Base-by-base conservation (phyloP, 2,113 vertebrate species). In the Parus major region DNA sequence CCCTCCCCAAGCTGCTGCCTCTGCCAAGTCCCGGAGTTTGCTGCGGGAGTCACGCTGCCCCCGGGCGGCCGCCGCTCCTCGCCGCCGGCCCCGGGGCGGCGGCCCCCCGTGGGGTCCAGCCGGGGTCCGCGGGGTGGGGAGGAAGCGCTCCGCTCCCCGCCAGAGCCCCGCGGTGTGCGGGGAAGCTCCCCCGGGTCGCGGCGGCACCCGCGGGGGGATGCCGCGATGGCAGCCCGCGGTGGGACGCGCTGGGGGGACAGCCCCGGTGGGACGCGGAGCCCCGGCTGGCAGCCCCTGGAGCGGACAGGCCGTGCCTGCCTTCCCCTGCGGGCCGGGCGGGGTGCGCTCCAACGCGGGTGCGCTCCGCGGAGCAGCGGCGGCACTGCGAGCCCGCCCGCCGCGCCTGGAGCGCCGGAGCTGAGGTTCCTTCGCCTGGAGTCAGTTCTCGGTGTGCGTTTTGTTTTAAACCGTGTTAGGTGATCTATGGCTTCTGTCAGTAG, bases 21-120 rank as follows among this genome's bases (percentile, higher is more conserved):
- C 57, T 92, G 90, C 92, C 53, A 78, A 82, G 86, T 61, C 55
- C 84, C 47, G 87, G 92, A 87, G 59, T 83, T 81, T 78, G 57
- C 68, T 53, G 86, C 77, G 83, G 77, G 86, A 85, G 73, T n/a
- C 80, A 25, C 57, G 63, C 88, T 42, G 57, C 70, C 53, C 50
- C 39, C 59, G 88, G 73, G 73, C 60, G 46, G 39, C 60, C 35
- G 55, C 35, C 61, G 56, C 44, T 53, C 61, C 60, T 19, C 35
- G 31, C 41, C 15, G 12, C 29, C n/a, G 12, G 29, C 13, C 53
- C 25, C 31, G 66, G 39, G 11, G 33, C 49, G 7, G 36, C 36
- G 49, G 29, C 24, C 3, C 6, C 73, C 47, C 19, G 9, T 6
- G 19, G 31, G 42, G 29, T 52, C 13, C 31, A 8, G 23, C 24